Conservation (phyloP, 2,113 vertebrate genomes). For the Mesitornis unicolor region DNA sequence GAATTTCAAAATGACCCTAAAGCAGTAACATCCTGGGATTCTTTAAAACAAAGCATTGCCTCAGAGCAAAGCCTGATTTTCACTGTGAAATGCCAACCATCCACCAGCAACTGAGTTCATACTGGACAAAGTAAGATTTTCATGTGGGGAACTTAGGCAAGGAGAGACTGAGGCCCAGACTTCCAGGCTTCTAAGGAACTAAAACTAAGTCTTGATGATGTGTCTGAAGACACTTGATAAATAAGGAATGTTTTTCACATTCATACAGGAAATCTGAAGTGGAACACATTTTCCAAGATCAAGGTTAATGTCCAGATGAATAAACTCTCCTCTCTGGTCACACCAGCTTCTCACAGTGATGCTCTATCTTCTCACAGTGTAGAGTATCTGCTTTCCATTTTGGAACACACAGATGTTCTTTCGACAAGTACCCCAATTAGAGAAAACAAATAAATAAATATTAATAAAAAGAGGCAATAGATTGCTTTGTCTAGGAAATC, state of each 20-base stretch:
- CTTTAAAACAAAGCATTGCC: neutral
- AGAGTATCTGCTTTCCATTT: neutral
- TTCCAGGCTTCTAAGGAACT: neutral
- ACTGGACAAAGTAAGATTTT: neutral
- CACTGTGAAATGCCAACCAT: neutral
- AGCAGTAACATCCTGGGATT: neutral
- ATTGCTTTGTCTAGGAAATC: neutral
- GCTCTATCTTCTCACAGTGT: neutral
- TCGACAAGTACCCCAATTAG: rapidly evolving
- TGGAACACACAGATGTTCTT: neutral
- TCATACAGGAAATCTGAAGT: neutral
- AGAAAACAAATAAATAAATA: neutral
- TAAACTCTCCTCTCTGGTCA: neutral
- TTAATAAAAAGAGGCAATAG: neutral
- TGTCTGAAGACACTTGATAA: neutral
- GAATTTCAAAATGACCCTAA: neutral
- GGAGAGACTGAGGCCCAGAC: neutral
- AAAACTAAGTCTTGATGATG: neutral
- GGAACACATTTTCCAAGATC: neutral
- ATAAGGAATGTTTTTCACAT: neutral
- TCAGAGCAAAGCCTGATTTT: neutral
- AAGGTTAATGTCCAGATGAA: neutral
- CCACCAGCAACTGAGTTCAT: neutral
- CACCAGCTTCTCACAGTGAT: neutral
- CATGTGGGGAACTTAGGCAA: neutral